phyloP scores from a whole-genome alignment of 2,113 vertebrate species.

The Ochotona princeps region DNA sequence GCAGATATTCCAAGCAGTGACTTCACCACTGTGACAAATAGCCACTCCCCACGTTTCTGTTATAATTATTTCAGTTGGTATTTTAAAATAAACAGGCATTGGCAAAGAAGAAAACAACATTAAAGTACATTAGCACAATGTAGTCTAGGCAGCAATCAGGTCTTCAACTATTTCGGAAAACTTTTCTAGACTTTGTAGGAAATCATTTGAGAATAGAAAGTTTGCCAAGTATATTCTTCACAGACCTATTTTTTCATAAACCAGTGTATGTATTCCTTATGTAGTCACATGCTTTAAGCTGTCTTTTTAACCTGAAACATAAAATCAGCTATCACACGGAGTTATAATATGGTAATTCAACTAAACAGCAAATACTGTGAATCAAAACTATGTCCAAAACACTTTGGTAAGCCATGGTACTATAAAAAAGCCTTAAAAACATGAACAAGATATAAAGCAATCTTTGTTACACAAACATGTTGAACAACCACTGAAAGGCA shows the following conservation, averaged over 20 bases:
- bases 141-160: background rate
- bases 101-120: background rate
- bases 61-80: background rate
- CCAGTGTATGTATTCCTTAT: background rate
- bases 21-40: no score
- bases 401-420: background rate
- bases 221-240: background rate
- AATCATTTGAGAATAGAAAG: background rate
- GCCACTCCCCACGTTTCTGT: background rate
- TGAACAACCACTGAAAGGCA: background rate
- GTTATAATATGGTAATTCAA: background rate
- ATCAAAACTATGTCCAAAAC: background rate
- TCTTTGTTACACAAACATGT: background rate
- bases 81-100: background rate
- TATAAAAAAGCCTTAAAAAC: background rate
- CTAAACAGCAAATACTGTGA: background rate
- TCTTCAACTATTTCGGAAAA: background rate
- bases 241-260: background rate
- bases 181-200: background rate
- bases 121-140: background rate
- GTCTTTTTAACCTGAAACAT: background rate
- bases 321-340: background rate
- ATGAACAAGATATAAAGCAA: background rate
- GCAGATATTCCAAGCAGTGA: no score
- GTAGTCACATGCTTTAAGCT: background rate